phyloP scores from a whole-genome alignment of 2,797 vertebrate genomes.

The Crocodylus rhombifer region DNA sequence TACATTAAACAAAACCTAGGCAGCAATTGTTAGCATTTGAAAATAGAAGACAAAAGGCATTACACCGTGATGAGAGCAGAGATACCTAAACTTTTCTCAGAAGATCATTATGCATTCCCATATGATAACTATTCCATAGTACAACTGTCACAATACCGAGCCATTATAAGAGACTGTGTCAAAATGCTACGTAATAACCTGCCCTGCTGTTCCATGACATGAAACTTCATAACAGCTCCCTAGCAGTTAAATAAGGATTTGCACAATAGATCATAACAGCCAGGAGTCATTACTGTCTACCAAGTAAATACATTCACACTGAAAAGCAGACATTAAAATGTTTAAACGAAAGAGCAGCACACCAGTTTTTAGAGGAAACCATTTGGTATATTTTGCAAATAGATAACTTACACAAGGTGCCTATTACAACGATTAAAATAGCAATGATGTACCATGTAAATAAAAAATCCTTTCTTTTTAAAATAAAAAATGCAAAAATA shows the following conservation, averaged over 20 bases:
- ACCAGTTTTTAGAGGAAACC: background rate
- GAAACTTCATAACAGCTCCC: slow-evolving; percentile 28
- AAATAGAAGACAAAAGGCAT: background rate
- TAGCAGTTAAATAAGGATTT: slow-evolving; percentile 40
- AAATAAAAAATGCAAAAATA: background rate
- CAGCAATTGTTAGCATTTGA: background rate
- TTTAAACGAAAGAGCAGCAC: background rate
- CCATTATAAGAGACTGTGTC: slow-evolving; percentile 34
- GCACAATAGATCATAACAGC: slow-evolving; percentile 22
- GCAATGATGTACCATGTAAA: background rate
- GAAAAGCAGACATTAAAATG: background rate
- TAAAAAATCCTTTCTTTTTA: background rate
- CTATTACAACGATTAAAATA: background rate
- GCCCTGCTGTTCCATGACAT: slow-evolving; percentile 52
- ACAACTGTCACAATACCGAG: slow-evolving; percentile 14
- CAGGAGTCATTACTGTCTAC: slow-evolving; percentile 30
- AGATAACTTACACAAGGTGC: background rate
- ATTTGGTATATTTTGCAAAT: fast-evolving
- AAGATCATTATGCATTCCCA: slow-evolving; percentile 69
- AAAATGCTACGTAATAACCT: slow-evolving; percentile 47
- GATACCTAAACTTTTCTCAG: background rate
- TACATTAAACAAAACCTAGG: background rate
- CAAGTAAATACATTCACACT: slow-evolving; percentile 50
- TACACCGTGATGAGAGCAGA: slow-evolving; percentile 10
- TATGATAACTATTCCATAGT: background rate